Evolutionary conservation across 2,797 vertebrate species (phyloP), one percentile per base, ranked within the genome.

Genomic region (Phoeniculus purpureus): DNA sequence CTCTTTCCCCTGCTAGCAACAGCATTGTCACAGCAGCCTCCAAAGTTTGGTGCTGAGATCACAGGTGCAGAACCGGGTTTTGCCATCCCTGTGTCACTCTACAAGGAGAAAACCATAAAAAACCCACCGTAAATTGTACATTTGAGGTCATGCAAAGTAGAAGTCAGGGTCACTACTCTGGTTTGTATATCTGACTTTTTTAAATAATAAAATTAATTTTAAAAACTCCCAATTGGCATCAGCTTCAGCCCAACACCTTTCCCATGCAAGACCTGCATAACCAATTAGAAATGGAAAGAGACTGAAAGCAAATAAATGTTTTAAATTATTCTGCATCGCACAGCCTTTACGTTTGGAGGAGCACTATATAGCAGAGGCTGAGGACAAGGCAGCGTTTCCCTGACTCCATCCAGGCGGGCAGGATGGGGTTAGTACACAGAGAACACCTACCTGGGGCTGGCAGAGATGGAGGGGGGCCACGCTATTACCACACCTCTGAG

Each of bases 401-500:
- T 45, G n/a, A 19, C 47, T 90, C 31, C n/a, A 82, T 29, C 25
- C 79, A 66, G 40, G 50, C 4, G 2, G 67, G 52, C 58, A 71
- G 70, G 65, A 88, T 60, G 65, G 65, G 74, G 73, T 88, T 77
- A 79, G 90, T 61, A 16, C 50, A 29, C 20, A 1, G 32, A 93
- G 59, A 89, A 59, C 83, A 91, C 77, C 86, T 86, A 66, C 64
- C 72, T 73, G 76, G 34, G 48, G 79, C 85, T 88, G 81, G 16
- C 43, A 15, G 43, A 16, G 43, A 43, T 14, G 54, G 78, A 92
- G 52, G 67, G 37, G 87, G 80, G 62, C 37, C 78, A 52, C 3
- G 1, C 61, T 68, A 75, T 95, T 87, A 90, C 80, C 81, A 85
- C 93, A 55, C 84, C 92, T 97, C 86, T 92, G 85, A 93, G 95